Percentiles rank a stretch among this genome's conserved stretches.
phyloP scores from a whole-genome alignment of 1,140 invertebrate species.

The Drosophila pruinosa region DNA sequence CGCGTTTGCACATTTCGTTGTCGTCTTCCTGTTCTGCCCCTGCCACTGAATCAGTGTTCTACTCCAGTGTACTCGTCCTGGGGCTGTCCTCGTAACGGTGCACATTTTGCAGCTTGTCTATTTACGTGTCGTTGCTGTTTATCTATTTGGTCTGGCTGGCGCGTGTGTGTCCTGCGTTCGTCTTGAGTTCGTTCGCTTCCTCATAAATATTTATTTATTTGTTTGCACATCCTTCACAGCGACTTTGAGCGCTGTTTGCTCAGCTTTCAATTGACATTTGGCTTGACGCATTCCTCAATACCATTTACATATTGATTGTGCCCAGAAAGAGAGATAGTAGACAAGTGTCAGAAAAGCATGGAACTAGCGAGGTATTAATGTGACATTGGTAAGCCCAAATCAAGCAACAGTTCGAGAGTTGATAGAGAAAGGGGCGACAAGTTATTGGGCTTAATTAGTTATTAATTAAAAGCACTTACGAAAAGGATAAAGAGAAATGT shows the following conservation, averaged over 20 bases:
- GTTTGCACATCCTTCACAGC: slow-evolving; percentile 48
- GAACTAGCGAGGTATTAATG: no score
- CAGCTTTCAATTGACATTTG: slow-evolving; percentile 66
- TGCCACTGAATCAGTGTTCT: not conserved
- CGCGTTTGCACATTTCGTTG: slow-evolving; percentile 63
- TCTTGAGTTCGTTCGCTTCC: slow-evolving; percentile 44
- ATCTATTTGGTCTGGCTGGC: slow-evolving; percentile 11
- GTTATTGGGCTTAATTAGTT: no score
- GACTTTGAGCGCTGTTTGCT: slow-evolving; percentile 45
- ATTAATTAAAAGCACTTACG: no score
- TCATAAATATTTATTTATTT: slow-evolving; percentile 63
- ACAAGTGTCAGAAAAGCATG: not conserved
- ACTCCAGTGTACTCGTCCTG: not conserved
- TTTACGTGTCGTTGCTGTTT: not conserved
- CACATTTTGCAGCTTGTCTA: slow-evolving; percentile 70
- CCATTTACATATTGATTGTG: slow-evolving; percentile 48
- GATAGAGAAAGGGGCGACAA: no score
- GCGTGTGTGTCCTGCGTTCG: slow-evolving; percentile 55
- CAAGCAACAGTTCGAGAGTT: no score
- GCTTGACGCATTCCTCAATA: slow-evolving; percentile 35
- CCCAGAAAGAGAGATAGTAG: not conserved
- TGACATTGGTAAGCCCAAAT: no score
- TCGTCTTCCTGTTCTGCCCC: slow-evolving; percentile 44
- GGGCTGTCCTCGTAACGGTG: slow-evolving; percentile 13
- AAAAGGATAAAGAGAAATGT: no score